These are phyloP conservation scores for Calameuta idolon DNA, from an alignment of 2,888 invertebrate genomes.

Conservation along the genomic window DNA sequence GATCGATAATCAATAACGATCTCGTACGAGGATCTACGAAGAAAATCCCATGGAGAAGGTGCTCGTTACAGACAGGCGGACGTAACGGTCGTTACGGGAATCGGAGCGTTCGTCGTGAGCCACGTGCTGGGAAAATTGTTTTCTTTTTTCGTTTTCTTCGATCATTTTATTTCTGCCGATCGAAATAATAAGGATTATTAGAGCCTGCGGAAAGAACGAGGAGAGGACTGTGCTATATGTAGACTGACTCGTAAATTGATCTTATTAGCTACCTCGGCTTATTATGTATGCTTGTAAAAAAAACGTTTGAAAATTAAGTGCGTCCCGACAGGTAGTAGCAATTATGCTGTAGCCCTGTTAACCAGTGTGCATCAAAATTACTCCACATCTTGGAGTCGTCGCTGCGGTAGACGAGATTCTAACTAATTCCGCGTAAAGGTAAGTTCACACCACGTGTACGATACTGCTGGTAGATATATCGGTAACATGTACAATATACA, in stretches of 20 bases:
- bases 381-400: constrained; percentile 34
- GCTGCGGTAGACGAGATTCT: neutral
- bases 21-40: neutral
- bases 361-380: constrained; percentile 58
- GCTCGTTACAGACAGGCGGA: neutral
- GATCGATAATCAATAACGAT: neutral
- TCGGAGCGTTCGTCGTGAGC: neutral
- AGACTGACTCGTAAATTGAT: neutral
- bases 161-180: neutral
- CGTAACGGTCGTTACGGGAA: neutral
- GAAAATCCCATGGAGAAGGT: neutral
- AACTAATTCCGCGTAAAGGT: neutral
- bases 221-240: neutral
- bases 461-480: too few relatives aligned
- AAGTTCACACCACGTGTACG: neutral
- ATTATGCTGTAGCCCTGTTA: constrained; percentile 53
- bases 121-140: neutral
- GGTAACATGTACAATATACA: neutral
- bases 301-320: constrained; percentile 31
- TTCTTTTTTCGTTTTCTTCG: neutral
- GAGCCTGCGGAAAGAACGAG: neutral
- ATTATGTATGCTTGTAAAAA: neutral
- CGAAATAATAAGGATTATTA: neutral
- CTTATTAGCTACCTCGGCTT: neutral
- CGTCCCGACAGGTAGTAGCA: constrained; percentile 33